A percentile compares a stretch with the other conserved stretches of the same genome.
These are phyloP conservation scores for Caenorhabditis panamensis DNA, from an alignment of 2,888 invertebrate species.

Conservation along the genomic window DNA sequence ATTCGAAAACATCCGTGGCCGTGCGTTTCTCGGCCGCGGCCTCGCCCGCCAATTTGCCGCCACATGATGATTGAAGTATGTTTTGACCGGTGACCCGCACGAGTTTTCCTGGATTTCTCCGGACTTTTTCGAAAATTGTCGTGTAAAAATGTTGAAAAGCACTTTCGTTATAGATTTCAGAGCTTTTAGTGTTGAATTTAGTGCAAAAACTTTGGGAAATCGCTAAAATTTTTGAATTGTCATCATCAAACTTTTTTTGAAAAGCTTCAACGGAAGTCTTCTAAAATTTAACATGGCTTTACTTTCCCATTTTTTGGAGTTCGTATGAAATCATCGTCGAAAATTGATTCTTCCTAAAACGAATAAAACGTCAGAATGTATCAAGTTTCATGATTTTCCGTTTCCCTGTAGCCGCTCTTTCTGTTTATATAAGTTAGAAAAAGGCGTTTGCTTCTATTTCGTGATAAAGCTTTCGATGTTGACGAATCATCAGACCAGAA, in stretches of 20 bases:
- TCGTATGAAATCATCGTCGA: no score
- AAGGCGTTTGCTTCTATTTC: no score
- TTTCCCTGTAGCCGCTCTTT: no score
- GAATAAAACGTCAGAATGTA: no score
- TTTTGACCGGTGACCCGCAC: slow-evolving; percentile 5
- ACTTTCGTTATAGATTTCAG: background rate
- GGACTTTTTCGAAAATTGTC: background rate
- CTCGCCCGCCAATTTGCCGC: slow-evolving; percentile 20
- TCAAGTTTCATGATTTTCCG: no score
- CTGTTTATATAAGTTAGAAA: no score
- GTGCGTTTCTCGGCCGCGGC: slow-evolving; percentile 8
- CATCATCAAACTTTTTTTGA: slow-evolving; percentile 1
- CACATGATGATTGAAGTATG: slow-evolving; percentile 15
- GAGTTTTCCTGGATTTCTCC: background rate
- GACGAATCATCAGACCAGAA: background rate
- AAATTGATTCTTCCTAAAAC: no score
- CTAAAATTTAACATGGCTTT: background rate
- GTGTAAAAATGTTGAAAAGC: background rate
- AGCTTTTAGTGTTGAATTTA: no score
- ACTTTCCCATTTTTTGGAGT: no score
- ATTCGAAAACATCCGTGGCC: slow-evolving; percentile 1
- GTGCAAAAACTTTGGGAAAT: no score
- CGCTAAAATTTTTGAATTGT: background rate
- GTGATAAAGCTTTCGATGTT: background rate
- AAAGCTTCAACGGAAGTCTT: background rate